Evolutionary conservation across 2,888 invertebrate species (phyloP).

Genomic region (Periphyllus acericola): DNA sequence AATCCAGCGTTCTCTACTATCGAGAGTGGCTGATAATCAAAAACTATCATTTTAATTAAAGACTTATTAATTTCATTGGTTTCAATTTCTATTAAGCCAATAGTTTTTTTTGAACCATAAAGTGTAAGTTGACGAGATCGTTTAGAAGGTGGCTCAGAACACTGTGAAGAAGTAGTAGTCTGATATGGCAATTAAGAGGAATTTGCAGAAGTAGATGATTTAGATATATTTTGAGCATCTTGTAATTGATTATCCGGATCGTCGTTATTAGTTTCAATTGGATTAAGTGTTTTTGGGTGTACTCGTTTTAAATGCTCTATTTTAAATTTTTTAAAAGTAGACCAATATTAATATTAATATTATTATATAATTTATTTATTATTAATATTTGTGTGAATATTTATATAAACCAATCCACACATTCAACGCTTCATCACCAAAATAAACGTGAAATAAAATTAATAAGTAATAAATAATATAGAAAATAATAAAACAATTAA

Average conservation of each 20-base stretch:
- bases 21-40: constrained; percentile 64
- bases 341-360: constrained; percentile 28
- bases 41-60: constrained; percentile 64
- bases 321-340: neutral
- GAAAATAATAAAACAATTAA: constrained; percentile 17
- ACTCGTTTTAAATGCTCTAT: constrained; percentile 11
- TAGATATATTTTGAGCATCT: neutral
- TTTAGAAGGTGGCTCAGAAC: constrained; percentile 10
- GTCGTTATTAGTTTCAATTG: neutral
- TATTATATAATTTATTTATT: constrained; percentile 8
- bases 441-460: constrained; percentile 26
- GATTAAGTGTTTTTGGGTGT: constrained; percentile 9
- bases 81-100: constrained; percentile 9
- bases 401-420: constrained; percentile 7
- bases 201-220: too few species aligned
- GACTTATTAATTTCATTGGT: constrained; percentile 1
- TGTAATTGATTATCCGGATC: constrained; percentile 21
- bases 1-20: constrained; percentile 65
- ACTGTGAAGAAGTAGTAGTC: constrained; percentile 22
- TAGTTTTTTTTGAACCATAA: constrained; percentile 18
- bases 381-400: neutral
- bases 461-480: constrained; percentile 21
- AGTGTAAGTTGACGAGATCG: constrained; percentile 30
- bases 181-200: constrained; percentile 6
- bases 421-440: constrained; percentile 10